Base-by-base conservation (phyloP, 2,797 vertebrate genomes). In the Meriones psammophilus region DNA sequence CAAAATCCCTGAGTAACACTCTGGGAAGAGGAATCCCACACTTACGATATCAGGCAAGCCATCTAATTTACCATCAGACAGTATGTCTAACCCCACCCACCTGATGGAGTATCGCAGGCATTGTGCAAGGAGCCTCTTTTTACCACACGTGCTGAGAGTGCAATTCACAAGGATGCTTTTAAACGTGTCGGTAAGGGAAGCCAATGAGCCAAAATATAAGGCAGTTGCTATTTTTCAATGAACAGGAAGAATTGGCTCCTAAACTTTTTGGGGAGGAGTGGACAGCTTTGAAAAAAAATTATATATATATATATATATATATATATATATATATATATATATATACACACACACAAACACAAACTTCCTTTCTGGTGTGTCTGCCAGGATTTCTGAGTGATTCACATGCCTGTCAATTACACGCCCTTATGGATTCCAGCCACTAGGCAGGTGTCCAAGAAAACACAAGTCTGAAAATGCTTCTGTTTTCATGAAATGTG, bases 391-490 rank as follows among this genome's bases (percentile, higher is more conserved):
- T 95, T 96, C 83, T 97, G 96, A 97, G 87, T 97, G 94, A 97
- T 96, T 98, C 97, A 98, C 94, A 97, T 94, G 95, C 94, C 96
- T 97, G 97, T 97, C 96, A 95, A 95, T 97, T 97, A 97, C 96
- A 97, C 94, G 7, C 97, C 97, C 97, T 98, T 95, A 95, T 95
- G 94, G 96, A 96, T 96, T 95, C 92, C 92, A 97, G 94, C 97
- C 96, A 97, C 92, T 88, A 96, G 97, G 97, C 98, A 97, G 92
- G 96, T 96, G 88, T 96, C 98, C 97, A 98, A 97, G 97, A 97
- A 97, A 98, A 96, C 98, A 95, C 96, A 97, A 97, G 97, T 97
- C 97, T 97, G 97, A 97, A 98, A 97, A 97, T 97, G 97, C 97
- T 98, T 97, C 97, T 98, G 97, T 98, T 97, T 97, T 96, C 97